phyloP scores from a whole-genome alignment of 2,113 vertebrate species.

The Corythaeola cristata region DNA sequence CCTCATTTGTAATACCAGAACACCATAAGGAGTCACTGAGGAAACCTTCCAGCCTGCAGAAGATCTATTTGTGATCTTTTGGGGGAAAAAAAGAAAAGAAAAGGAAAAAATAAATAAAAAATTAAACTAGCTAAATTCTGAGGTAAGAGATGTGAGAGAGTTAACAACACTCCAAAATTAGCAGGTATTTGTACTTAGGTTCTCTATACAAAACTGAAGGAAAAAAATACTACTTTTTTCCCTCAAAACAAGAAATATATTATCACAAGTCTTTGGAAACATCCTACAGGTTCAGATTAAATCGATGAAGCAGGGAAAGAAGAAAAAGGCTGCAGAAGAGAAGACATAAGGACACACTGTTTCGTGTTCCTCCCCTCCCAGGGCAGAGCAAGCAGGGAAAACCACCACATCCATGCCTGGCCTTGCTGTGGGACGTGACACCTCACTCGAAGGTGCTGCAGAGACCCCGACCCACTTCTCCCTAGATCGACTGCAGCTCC shows the following conservation, averaged over 20 bases:
- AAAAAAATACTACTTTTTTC: neutral
- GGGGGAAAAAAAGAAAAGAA: too few species aligned
- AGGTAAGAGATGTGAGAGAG: neutral
- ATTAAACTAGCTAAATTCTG: neutral
- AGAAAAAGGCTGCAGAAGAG: neutral
- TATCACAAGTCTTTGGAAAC: neutral
- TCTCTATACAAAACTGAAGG: neutral
- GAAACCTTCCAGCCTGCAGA: neutral
- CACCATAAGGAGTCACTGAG: neutral
- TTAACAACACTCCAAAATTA: neutral
- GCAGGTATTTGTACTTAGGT: neutral
- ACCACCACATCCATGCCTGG: accelerated
- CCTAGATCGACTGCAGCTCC: neutral
- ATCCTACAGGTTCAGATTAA: neutral
- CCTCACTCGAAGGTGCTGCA: accelerated
- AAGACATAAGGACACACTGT: neutral
- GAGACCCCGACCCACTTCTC: accelerated
- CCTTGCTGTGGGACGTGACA: accelerated
- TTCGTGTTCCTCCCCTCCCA: neutral
- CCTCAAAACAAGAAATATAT: neutral
- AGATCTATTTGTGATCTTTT: neutral
- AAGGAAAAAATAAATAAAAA: neutral
- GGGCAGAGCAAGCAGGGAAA: neutral
- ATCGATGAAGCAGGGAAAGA: neutral
- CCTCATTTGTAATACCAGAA: neutral